Evolutionary conservation across 1,140 invertebrate genomes (phyloP).

Genomic region (Formica exsecta): DNA sequence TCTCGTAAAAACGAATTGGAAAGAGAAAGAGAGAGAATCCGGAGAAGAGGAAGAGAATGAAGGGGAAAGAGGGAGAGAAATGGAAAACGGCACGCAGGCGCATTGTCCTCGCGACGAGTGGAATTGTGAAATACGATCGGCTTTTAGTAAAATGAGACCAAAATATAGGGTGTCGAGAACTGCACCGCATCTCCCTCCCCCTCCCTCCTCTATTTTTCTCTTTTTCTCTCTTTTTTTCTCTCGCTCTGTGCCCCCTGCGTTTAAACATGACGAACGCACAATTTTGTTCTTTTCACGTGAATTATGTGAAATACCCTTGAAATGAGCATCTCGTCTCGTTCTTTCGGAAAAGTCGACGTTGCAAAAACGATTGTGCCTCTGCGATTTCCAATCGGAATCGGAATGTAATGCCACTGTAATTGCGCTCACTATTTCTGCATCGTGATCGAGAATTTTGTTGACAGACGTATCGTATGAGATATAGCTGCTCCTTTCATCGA

Average conservation of each 20-base stretch:
- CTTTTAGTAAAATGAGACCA: conserved; percentile 85
- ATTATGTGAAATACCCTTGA: conserved; percentile 73
- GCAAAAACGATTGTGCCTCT: conserved; percentile 27
- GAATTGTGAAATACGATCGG: conserved; percentile 84
- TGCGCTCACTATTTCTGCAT: background rate
- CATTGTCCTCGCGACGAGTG: conserved; percentile 80
- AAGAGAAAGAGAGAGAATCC: conserved; percentile 19
- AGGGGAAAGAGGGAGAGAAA: conserved; percentile 50
- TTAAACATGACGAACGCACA: conserved; percentile 2
- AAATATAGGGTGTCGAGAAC: conserved; percentile 81
- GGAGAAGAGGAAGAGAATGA: conserved; percentile 11
- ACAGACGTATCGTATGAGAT: background rate
- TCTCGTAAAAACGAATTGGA: conserved; percentile 66
- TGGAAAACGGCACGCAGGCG: conserved; percentile 75
- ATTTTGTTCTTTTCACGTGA: conserved; percentile 52
- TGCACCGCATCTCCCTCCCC: conserved; percentile 35
- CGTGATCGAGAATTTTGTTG: background rate
- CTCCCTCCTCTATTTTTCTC: background rate
- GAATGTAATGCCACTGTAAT: background rate
- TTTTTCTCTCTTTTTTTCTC: background rate
- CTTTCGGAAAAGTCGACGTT: conserved; percentile 58
- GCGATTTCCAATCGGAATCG: background rate
- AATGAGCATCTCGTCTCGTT: conserved; percentile 77
- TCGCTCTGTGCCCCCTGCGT: background rate
- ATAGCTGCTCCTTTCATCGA: background rate